Conservation (phyloP, 1,140 invertebrate genomes). For the Scaptomyza pallida region DNA sequence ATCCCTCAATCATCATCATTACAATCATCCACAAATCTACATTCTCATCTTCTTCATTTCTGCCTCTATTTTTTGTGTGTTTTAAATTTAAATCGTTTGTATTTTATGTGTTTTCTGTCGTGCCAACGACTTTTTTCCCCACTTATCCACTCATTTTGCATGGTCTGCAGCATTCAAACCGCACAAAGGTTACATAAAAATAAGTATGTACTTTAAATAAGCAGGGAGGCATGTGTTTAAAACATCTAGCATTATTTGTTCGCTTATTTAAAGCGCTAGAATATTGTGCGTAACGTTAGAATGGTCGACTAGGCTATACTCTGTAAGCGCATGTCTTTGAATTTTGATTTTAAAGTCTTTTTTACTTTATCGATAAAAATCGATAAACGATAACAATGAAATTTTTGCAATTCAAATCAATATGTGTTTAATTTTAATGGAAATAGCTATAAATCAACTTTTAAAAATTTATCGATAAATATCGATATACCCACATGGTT, state of each 20-base stretch:
- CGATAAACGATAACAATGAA: neutral
- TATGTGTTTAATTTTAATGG: no score
- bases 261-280: no score
- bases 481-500: no score
- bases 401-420: no score
- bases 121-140: conserved; percentile 19
- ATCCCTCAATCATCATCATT: conserved; percentile 12
- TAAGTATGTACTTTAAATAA: conserved; percentile 7
- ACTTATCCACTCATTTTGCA: neutral
- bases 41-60: conserved; percentile 28
- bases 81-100: conserved; percentile 30
- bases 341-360: no score
- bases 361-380: neutral
- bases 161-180: neutral
- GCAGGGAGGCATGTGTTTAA: no score
- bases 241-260: no score
- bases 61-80: conserved; percentile 60
- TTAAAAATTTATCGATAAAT: no score
- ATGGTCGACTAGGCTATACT: no score
- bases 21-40: conserved; percentile 21
- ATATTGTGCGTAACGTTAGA: no score
- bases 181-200: neutral
- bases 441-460: no score
- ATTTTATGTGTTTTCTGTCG: conserved; percentile 26
- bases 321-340: no score